These are phyloP conservation scores for Platypus cylindrus DNA, from an alignment of 2,888 invertebrate species.

Conservation along the genomic window DNA sequence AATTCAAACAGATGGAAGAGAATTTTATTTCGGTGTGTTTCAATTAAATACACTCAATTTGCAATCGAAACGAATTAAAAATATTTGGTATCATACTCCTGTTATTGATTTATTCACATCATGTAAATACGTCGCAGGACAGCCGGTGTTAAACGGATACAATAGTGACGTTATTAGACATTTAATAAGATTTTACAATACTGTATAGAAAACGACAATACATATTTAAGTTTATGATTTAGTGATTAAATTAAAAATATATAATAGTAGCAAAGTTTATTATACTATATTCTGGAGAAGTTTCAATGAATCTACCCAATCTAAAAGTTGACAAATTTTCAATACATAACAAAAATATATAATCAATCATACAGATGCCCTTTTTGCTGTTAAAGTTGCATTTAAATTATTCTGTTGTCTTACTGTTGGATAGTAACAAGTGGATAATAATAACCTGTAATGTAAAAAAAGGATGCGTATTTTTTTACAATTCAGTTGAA, in stretches of 20 bases:
- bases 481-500: not conserved
- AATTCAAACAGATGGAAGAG: slow-evolving; percentile 65
- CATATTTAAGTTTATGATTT: not conserved
- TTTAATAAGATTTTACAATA: slow-evolving; percentile 68
- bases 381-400: slow-evolving; percentile 30
- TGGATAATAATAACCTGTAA: slow-evolving; percentile 36
- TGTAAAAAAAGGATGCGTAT: not conserved
- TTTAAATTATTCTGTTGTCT: slow-evolving; percentile 37
- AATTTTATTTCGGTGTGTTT: slow-evolving; percentile 69
- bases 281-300: no score
- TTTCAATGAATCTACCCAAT: no score
- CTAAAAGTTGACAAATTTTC: no score
- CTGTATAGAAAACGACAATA: slow-evolving; percentile 32
- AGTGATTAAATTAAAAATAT: not conserved
- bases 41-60: slow-evolving; percentile 74
- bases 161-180: slow-evolving; percentile 67
- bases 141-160: slow-evolving; percentile 57
- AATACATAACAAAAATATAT: no score
- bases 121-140: slow-evolving; percentile 51
- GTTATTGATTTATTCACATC: slow-evolving; percentile 50
- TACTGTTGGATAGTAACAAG: slow-evolving; percentile 45
- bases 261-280: no score
- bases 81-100: slow-evolving; percentile 67
- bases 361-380: slow-evolving; percentile 36
- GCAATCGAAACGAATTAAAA: slow-evolving; percentile 47